Evolutionary conservation across 2,113 vertebrate species (phyloP), one percentile per base, ranked within the genome.

Genomic region (Panurus biarmicus): DNA sequence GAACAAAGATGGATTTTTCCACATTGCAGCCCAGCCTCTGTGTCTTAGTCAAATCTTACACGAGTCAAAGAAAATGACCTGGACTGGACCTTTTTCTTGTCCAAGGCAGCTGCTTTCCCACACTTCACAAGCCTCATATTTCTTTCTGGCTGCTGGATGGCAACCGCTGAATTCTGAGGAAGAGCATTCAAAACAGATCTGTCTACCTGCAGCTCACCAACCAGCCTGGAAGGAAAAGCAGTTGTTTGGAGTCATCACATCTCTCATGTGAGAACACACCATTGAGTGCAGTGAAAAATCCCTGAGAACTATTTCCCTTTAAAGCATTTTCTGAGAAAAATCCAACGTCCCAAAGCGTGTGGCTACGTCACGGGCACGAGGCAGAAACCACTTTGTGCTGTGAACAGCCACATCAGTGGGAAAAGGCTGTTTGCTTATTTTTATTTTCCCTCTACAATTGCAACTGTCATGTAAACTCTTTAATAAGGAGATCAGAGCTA

Each of bases 391-490:
- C 56, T 25, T 29, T 67, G 81, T 70, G 50, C 22, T 79, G 50
- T 28, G 26, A 95, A 57, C 70, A 93, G 72, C 58, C 61, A 75
- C 21, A 5, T 36, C 78, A 85, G 72, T 65, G 57, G 50, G 61
- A 58, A 93, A 91, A 84, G 58, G 47, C 69, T 80, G 45, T 82
- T 89, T 87, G 77, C 83, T 94, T 90, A 90, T 77, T 93, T 79
- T 82, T 93, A 91, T 94, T 91, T 95, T 81, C 70, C 65, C 64
- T 65, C 88, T 85, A 77, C 90, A 96, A 96, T 82, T 81, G 88
- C 70, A 85, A 93, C 82, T 93, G 80, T 94, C 93, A 56, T 85
- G 74, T 95, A 91, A 94, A 96, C 74, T 80, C 90, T 83, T 87
- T 48, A 84, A 58, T 72, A 91, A 89, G 80, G 93, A 93, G 94